phyloP scores from a whole-genome alignment of 2,113 vertebrate species.

The Clarias macrocephalus region DNA sequence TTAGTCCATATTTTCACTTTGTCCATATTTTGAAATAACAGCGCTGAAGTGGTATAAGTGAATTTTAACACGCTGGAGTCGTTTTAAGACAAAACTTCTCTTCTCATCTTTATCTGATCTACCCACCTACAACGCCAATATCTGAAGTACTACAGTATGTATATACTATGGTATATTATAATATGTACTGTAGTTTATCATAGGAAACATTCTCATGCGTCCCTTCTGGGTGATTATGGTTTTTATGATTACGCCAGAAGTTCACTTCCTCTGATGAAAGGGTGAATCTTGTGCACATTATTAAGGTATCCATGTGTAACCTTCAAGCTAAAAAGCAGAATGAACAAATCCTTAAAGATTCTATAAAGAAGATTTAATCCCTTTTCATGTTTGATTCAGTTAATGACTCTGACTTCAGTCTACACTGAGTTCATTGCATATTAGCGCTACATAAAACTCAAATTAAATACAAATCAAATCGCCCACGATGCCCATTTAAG shows the following conservation, averaged over 20 bases:
- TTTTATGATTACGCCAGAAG: not conserved
- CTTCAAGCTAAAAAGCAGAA: not conserved
- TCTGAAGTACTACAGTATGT: too few species aligned
- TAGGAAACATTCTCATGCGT: too few species aligned
- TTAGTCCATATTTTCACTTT: too few species aligned
- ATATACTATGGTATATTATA: too few species aligned
- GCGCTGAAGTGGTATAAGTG: too few species aligned
- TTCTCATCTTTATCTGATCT: too few species aligned
- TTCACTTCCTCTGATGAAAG: not conserved
- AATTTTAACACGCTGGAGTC: too few species aligned
- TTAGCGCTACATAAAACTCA: not conserved
- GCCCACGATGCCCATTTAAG: not conserved
- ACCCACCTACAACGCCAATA: too few species aligned
- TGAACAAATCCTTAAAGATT: not conserved
- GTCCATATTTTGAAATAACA: too few species aligned
- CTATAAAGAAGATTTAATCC: too few species aligned
- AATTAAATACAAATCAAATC: not conserved
- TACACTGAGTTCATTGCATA: not conserved
- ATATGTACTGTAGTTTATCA: too few species aligned
- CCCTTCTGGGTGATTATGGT: not conserved
- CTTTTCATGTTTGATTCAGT: not conserved
- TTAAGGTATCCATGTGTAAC: not conserved
- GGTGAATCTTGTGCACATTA: not conserved
- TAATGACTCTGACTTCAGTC: not conserved
- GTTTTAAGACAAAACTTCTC: too few species aligned